Percentiles rank a stretch among this genome's conserved stretches.
phyloP scores from a whole-genome alignment of 2,113 vertebrate species.

The Steatornis caripensis region DNA sequence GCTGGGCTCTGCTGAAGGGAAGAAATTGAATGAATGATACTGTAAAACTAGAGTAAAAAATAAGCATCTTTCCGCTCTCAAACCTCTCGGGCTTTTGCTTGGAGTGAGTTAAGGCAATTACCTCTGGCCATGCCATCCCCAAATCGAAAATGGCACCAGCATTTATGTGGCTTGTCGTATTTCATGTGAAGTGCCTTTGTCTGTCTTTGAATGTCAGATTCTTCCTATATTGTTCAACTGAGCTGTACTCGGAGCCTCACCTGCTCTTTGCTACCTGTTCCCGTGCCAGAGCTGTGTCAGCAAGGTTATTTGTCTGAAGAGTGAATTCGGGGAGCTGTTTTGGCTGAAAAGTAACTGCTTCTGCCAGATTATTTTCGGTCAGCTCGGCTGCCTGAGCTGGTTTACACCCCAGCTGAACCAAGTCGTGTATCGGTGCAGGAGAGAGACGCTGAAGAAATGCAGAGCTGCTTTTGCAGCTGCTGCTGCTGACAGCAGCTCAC shows the following conservation, averaged over 20 bases:
- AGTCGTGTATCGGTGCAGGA: rapidly evolving
- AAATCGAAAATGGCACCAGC: not conserved
- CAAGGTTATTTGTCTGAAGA: not conserved
- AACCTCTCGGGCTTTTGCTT: not conserved
- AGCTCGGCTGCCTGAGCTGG: not conserved
- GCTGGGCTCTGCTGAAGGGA: not conserved
- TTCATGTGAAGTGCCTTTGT: no score
- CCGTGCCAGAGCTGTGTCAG: not conserved
- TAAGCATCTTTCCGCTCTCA: not conserved
- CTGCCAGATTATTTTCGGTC: not conserved
- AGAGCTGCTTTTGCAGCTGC: not conserved
- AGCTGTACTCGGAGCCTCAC: not conserved
- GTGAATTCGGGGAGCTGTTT: not conserved
- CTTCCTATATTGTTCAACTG: no score
- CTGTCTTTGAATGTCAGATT: no score
- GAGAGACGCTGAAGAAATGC: rapidly evolving
- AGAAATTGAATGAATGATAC: not conserved
- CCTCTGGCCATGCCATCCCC: not conserved
- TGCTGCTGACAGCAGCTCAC: rapidly evolving
- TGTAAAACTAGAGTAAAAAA: not conserved
- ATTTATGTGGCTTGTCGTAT: not conserved
- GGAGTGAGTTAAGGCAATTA: not conserved
- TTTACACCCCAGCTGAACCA: not conserved
- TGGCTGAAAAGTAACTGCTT: not conserved
- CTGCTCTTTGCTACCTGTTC: not conserved